Conservation (phyloP, 2,113 vertebrate species). For the Neomonachus schauinslandi region DNA sequence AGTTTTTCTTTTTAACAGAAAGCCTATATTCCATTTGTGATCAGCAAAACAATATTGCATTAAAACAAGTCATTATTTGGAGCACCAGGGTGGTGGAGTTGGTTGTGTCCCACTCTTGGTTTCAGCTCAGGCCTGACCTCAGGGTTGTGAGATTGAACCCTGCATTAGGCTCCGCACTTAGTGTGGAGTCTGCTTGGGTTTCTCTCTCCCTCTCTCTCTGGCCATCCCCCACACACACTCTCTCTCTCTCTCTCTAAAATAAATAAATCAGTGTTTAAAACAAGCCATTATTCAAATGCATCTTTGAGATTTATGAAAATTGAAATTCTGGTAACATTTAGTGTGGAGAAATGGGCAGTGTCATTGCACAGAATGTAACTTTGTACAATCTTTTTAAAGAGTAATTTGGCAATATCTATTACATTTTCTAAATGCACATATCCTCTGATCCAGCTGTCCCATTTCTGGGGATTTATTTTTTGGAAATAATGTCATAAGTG, state of each 20-base stretch:
- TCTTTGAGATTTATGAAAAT: slow-evolving; percentile 30
- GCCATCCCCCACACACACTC: no score
- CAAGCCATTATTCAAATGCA: background rate
- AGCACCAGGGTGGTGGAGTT: background rate
- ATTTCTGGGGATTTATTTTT: background rate
- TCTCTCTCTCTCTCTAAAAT: background rate
- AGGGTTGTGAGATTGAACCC: background rate
- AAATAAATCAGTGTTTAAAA: background rate
- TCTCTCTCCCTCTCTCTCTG: background rate
- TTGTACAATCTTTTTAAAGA: slow-evolving; percentile 1
- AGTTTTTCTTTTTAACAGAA: background rate
- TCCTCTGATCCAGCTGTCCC: background rate
- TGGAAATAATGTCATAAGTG: background rate
- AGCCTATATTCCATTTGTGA: background rate
- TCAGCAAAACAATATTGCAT: background rate
- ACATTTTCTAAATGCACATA: background rate
- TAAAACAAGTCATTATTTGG: background rate
- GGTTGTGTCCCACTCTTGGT: background rate
- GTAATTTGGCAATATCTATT: background rate
- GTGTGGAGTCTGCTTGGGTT: background rate
- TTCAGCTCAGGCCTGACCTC: background rate
- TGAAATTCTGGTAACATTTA: background rate
- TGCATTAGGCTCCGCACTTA: background rate
- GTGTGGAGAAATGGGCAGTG: background rate
- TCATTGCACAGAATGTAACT: background rate